Conservation (phyloP, 2,888 invertebrate genomes). For the Microctonus aethiopoides region DNA sequence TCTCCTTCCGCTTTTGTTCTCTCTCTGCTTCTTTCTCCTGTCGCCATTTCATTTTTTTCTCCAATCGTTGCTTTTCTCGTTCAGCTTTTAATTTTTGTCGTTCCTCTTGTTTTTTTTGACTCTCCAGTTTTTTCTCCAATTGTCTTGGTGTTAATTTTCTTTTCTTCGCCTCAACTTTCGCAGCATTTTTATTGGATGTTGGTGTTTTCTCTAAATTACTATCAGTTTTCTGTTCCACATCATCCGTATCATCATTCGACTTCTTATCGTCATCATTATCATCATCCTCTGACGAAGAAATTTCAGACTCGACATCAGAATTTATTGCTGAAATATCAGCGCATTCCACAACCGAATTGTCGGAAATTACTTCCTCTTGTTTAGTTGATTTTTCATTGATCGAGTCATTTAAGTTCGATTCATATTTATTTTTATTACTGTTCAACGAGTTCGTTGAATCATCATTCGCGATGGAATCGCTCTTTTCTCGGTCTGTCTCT, state of each 20-base stretch:
- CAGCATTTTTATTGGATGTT: conserved; percentile 38
- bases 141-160: conserved; percentile 65
- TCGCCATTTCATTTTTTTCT: conserved; percentile 58
- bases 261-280: conserved; percentile 36
- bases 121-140: conserved; percentile 72
- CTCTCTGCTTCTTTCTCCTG: conserved; percentile 65
- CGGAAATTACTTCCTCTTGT: conserved; percentile 39
- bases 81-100: conserved; percentile 69
- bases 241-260: conserved; percentile 34
- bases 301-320: conserved; percentile 41
- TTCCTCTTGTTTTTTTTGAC: conserved; percentile 71
- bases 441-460: conserved; percentile 22
- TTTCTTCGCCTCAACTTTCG: conserved; percentile 33
- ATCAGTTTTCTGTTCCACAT: conserved; percentile 18
- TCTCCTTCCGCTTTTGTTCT: conserved; percentile 68
- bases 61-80: conserved; percentile 69
- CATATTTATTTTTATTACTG: conserved; percentile 16
- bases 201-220: conserved; percentile 30
- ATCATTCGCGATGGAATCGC: background rate
- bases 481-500: conserved; percentile 7
- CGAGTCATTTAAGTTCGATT: conserved; percentile 32
- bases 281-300: conserved; percentile 50
- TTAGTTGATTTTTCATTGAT: conserved; percentile 40
- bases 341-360: conserved; percentile 28
- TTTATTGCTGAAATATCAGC: conserved; percentile 31